These are phyloP conservation scores for Tachuris rubrigastra DNA, from an alignment of 2,113 vertebrate genomes.

Conservation along the genomic window DNA sequence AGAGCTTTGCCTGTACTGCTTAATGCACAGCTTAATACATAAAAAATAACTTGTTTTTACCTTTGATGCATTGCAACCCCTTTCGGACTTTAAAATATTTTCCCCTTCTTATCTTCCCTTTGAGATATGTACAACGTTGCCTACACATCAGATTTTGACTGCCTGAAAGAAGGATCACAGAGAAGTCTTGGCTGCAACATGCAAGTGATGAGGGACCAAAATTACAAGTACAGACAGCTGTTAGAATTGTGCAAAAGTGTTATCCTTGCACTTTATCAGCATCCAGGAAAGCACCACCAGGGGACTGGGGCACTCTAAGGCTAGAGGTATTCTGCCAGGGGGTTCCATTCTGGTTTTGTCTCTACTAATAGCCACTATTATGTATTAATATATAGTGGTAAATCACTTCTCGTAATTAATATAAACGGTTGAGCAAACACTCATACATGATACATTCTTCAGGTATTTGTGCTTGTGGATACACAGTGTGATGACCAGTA, in stretches of 20 bases:
- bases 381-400: neutral
- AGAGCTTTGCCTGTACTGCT: neutral
- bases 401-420: neutral
- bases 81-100: neutral
- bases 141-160: neutral
- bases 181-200: neutral
- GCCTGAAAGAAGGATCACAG: neutral
- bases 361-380: neutral
- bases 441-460: neutral
- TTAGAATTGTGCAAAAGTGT: neutral
- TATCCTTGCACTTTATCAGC: neutral
- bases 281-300: neutral
- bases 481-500: neutral
- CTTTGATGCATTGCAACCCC: neutral
- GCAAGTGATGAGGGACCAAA: neutral
- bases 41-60: neutral
- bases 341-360: neutral
- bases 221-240: neutral
- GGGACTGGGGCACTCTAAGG: neutral
- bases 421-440: neutral
- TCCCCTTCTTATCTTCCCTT: neutral
- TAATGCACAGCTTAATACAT: neutral
- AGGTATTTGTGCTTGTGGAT: neutral
- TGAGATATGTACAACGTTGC: neutral
- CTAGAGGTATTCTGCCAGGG: neutral